Evolutionary conservation across 2,797 vertebrate genomes (phyloP).

Genomic region (Podargus strigoides): DNA sequence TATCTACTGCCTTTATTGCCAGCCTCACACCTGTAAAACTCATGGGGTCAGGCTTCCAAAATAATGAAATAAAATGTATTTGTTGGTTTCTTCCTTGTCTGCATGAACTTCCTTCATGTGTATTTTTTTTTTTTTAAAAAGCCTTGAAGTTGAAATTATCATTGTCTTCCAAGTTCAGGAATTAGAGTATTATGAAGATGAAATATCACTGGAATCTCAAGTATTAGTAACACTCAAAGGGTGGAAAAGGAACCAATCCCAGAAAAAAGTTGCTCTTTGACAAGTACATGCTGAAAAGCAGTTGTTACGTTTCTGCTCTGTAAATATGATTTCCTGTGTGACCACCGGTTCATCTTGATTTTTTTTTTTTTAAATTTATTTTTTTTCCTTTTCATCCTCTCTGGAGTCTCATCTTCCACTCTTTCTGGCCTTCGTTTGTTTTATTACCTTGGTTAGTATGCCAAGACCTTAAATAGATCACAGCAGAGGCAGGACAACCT

Average conservation of each 20-base stretch:
- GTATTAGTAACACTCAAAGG: not conserved
- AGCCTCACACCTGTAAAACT: not conserved
- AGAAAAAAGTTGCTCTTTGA: not conserved
- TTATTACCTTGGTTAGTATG: not conserved
- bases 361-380: not conserved
- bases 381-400: not conserved
- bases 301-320: rapidly evolving
- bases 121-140: too few relatives aligned
- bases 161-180: not conserved
- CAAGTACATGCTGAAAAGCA: not conserved
- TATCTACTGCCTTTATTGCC: not conserved
- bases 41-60: not conserved
- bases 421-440: not conserved
- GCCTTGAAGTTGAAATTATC: not conserved
- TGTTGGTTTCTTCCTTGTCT: not conserved
- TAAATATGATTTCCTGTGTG: not conserved
- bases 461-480: not conserved
- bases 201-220: not conserved
- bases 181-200: not conserved
- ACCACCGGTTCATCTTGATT: not conserved
- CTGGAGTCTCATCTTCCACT: not conserved
- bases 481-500: not conserved
- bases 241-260: not conserved
- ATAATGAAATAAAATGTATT: not conserved
- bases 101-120: not conserved